A percentile compares a stretch with the other conserved stretches of the same genome.
Evolutionary conservation across 2,797 vertebrate species (phyloP).

Genomic region (Melanotaenia nigrans): DNA sequence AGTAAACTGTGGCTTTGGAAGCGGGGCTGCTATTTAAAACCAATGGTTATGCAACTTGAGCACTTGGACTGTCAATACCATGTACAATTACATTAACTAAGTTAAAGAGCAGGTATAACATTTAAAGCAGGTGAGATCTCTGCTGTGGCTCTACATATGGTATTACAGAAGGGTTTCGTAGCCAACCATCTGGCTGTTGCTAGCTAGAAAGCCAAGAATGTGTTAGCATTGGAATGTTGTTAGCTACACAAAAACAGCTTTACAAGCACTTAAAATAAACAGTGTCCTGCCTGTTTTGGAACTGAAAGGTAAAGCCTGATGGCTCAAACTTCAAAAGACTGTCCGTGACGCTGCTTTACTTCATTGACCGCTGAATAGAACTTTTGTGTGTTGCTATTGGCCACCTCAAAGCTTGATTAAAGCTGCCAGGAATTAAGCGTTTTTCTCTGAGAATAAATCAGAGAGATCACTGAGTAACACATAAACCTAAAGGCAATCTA

Average conservation of each 20-base stretch:
- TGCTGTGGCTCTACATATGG: constrained; percentile 11
- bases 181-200: constrained; percentile 60
- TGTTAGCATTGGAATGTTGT: constrained; percentile 45
- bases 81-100: constrained; percentile 14
- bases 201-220: constrained; percentile 39
- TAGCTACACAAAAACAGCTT: constrained; percentile 38
- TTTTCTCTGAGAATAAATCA: constrained; percentile 71
- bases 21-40: constrained; percentile 17
- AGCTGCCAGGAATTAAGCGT: constrained; percentile 60
- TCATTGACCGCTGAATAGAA: constrained; percentile 42
- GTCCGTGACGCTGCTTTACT: constrained; percentile 26
- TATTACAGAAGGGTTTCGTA: constrained; percentile 23
- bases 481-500: constrained; percentile 57
- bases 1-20: constrained; percentile 44
- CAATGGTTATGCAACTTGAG: constrained; percentile 29
- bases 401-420: constrained; percentile 62
- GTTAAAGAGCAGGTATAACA: constrained; percentile 28
- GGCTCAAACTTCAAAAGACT: constrained; percentile 36
- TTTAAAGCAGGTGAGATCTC: constrained; percentile 7
- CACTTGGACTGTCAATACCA: background rate
- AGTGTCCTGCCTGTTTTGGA: constrained; percentile 20
- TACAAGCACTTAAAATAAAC: constrained; percentile 33
- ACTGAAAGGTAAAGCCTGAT: constrained; percentile 26
- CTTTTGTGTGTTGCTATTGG: constrained; percentile 50
- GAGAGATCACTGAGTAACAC: constrained; percentile 40